phyloP scores from a whole-genome alignment of 2,888 invertebrate genomes.

The Zelleria hepariella region DNA sequence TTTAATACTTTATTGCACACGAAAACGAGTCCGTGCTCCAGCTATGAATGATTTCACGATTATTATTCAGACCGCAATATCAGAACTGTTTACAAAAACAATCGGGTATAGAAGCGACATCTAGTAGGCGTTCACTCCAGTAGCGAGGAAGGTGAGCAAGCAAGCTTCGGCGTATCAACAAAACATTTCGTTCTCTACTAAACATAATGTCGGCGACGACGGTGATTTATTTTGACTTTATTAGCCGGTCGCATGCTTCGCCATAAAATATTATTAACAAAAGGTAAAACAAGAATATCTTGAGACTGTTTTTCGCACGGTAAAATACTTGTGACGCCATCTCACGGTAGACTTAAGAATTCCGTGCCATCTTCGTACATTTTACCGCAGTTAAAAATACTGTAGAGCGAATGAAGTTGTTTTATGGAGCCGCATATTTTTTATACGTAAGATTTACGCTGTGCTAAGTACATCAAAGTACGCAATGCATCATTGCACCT shows the following conservation, averaged over 20 bases:
- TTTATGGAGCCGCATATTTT: too few species aligned
- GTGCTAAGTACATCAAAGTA: background rate
- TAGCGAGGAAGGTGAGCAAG: background rate
- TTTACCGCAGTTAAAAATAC: background rate
- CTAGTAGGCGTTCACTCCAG: background rate
- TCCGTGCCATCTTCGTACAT: background rate
- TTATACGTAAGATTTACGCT: too few species aligned
- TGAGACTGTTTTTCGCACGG: background rate
- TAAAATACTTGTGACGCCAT: background rate
- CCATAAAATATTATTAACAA: background rate
- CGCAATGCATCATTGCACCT: background rate
- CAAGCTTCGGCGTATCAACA: background rate
- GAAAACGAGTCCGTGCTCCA: background rate
- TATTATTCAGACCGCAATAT: background rate
- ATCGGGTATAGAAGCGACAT: background rate
- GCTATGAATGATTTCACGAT: background rate
- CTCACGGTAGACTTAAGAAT: background rate
- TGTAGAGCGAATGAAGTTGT: too few species aligned
- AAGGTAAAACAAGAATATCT: background rate
- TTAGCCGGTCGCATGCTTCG: background rate
- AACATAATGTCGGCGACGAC: background rate
- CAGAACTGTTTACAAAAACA: background rate
- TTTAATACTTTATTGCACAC: background rate
- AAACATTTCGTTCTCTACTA: background rate
- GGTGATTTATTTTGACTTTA: background rate